These are phyloP conservation scores for Hydriomena furcata DNA, from an alignment of 2,888 invertebrate species.

Conservation along the genomic window DNA sequence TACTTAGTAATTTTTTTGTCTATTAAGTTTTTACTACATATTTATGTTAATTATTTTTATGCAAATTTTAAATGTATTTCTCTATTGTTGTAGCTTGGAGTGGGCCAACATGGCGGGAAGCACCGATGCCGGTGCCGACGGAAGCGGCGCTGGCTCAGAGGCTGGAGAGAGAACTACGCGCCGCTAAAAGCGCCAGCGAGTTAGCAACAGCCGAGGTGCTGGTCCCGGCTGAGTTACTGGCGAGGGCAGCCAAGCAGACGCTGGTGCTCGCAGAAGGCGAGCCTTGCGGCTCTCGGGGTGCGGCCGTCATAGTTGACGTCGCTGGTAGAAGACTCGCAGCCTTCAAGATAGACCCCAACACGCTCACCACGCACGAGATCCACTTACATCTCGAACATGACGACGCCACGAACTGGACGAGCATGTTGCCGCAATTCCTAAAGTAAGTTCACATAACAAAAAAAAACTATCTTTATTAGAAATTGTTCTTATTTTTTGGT, in stretches of 20 bases:
- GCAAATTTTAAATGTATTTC: constrained; percentile 43
- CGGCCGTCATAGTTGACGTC: constrained; percentile 92
- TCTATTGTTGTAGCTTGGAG: constrained; percentile 73
- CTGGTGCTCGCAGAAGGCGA: constrained; percentile 93
- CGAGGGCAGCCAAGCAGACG: constrained; percentile 90
- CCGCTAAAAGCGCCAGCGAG: constrained; percentile 90
- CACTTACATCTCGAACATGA: constrained; percentile 94
- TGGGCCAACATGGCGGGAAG: constrained; percentile 76
- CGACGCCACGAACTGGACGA: constrained; percentile 93
- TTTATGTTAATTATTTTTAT: neutral
- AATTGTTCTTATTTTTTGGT: no score
- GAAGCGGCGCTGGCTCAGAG: constrained; percentile 88
- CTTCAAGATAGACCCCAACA: constrained; percentile 93
- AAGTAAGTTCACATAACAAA: constrained; percentile 91
- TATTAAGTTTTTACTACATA: no score
- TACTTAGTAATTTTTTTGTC: no score
- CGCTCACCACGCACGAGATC: constrained; percentile 95
- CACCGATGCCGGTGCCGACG: constrained; percentile 80
- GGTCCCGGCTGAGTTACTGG: constrained; percentile 91
- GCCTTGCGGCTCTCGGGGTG: constrained; percentile 94
- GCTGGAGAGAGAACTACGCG: constrained; percentile 90
- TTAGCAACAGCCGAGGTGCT: constrained; percentile 93
- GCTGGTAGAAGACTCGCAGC: constrained; percentile 91
- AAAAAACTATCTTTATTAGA: no score
- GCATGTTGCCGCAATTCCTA: constrained; percentile 93